Conservation (phyloP, 2,113 vertebrate genomes). For the Macquaria australasica region DNA sequence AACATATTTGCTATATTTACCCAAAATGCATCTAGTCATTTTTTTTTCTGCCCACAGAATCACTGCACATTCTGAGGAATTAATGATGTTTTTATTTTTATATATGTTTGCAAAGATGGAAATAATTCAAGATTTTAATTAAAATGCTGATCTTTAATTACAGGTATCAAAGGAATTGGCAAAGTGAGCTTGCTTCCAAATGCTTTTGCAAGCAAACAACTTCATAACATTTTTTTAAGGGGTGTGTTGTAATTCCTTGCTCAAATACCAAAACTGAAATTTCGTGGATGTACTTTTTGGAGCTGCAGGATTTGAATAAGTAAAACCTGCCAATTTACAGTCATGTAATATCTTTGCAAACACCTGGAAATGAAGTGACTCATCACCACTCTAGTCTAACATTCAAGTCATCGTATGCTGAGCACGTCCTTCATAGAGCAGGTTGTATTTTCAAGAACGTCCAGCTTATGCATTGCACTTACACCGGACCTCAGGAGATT, state of each 20-base stretch:
- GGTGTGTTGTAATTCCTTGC: neutral
- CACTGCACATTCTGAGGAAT: conserved; percentile 7
- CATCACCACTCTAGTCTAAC: conserved; percentile 1
- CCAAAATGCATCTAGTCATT: neutral
- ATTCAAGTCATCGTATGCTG: conserved; percentile 22
- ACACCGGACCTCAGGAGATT: conserved; percentile 40
- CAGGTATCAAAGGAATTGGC: conserved; percentile 41
- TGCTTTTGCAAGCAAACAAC: conserved; percentile 37
- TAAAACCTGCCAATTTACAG: neutral
- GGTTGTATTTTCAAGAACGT: conserved; percentile 45
- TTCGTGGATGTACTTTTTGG: neutral
- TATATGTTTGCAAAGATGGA: conserved; percentile 9
- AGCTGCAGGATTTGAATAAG: neutral
- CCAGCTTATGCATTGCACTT: conserved; percentile 37
- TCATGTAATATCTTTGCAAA: neutral
- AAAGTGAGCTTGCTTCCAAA: conserved; percentile 11
- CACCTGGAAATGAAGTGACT: conserved; percentile 14
- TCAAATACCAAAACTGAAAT: neutral
- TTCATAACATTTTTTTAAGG: neutral
- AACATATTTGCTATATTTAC: conserved; percentile 14
- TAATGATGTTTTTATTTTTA: conserved; percentile 17
- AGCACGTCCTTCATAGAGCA: conserved; percentile 37
- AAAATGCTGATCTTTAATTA: conserved; percentile 64
- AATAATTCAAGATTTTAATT: conserved; percentile 40
- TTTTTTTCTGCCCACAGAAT: conserved; percentile 22